These are phyloP conservation scores for Heliconius ethilla DNA, from an alignment of 2,888 invertebrate genomes.

Conservation along the genomic window DNA sequence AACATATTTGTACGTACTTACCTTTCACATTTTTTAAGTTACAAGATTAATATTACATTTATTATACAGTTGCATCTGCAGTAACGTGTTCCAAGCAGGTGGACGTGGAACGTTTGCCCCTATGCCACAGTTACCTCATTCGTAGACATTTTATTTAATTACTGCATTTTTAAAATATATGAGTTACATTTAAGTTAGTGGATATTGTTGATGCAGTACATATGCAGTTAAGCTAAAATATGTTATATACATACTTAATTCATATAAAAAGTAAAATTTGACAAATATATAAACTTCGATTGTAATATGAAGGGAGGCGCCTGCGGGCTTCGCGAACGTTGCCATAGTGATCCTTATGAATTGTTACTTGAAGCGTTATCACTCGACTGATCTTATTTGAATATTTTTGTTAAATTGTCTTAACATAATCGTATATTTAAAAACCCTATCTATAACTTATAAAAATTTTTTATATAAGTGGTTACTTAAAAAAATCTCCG, in stretches of 20 bases:
- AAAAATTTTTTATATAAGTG: background rate
- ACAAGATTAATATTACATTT: constrained; percentile 12
- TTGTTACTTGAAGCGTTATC: constrained; percentile 31
- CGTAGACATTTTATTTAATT: background rate
- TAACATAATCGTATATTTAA: background rate
- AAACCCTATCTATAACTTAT: background rate
- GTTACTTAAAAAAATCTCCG: background rate
- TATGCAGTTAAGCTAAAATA: background rate
- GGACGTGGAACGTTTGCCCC: background rate
- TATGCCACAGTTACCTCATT: constrained; percentile 14
- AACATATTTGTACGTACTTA: constrained; percentile 1
- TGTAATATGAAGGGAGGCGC: constrained; percentile 38
- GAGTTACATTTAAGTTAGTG: background rate
- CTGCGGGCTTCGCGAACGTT: constrained; percentile 45
- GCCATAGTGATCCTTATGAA: constrained; percentile 47
- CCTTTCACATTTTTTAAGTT: constrained; percentile 9
- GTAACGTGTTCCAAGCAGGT: constrained; percentile 23
- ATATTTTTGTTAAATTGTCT: constrained; percentile 8
- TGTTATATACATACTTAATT: background rate
- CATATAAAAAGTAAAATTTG: background rate
- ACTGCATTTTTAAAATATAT: background rate
- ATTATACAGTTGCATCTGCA: constrained; percentile 13
- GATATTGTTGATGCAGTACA: background rate
- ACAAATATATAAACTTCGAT: constrained; percentile 4
- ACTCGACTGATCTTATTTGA: constrained; percentile 19